phyloP scores from a whole-genome alignment of 2,797 vertebrate species.

The Protonibea diacanthus region DNA sequence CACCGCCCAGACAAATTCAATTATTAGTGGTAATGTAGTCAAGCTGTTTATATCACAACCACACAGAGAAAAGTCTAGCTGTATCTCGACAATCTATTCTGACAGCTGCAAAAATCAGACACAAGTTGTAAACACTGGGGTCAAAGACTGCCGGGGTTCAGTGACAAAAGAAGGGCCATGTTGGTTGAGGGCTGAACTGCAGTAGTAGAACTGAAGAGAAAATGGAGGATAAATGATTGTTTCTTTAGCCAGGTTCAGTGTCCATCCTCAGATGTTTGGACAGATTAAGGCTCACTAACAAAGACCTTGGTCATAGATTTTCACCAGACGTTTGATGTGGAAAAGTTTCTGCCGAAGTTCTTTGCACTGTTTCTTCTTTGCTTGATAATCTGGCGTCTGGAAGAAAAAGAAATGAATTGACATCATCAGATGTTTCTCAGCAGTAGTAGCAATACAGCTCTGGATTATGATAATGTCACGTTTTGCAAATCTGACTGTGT shows the following conservation, averaged over 20 bases:
- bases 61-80: not conserved
- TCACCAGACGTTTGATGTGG: slow-evolving; percentile 90
- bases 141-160: slow-evolving; percentile 7
- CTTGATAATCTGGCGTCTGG: slow-evolving; percentile 86
- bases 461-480: too few relatives aligned
- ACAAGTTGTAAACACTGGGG: slow-evolving; percentile 14
- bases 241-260: slow-evolving; percentile 1
- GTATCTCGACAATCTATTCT: not conserved
- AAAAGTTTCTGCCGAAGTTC: slow-evolving; percentile 88
- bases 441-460: too few relatives aligned
- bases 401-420: not conserved
- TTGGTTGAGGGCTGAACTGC: not conserved
- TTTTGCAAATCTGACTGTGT: too few relatives aligned
- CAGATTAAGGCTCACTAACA: slow-evolving; percentile 56
- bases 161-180: not conserved
- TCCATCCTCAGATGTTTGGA: slow-evolving; percentile 13
- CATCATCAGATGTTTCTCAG: not conserved
- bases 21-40: not conserved
- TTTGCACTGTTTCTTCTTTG: slow-evolving; percentile 85
- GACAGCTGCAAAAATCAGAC: slow-evolving; percentile 11
- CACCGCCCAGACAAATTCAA: not conserved
- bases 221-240: not conserved
- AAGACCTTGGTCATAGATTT: slow-evolving; percentile 85
- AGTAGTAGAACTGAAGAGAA: not conserved
- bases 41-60: slow-evolving; percentile 4